Percentiles rank a stretch among this genome's conserved stretches.
These are phyloP conservation scores for Syngnathus rostellatus DNA, from an alignment of 2,797 vertebrate species.

Conservation along the genomic window DNA sequence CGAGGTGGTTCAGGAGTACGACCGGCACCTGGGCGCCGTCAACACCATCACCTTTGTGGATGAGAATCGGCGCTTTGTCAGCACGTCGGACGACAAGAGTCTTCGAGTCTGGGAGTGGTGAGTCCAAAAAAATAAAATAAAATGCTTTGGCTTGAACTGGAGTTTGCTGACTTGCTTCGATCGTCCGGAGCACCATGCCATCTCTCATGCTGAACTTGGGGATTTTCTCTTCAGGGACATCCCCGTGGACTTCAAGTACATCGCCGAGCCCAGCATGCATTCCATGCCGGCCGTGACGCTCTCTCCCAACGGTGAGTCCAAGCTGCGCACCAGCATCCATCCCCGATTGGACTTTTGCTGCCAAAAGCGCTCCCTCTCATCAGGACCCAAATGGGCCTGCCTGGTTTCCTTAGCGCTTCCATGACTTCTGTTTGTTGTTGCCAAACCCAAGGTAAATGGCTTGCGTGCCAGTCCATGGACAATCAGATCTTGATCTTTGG, in stretches of 20 bases:
- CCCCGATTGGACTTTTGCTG: too few relatives aligned
- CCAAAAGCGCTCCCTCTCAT: too few relatives aligned
- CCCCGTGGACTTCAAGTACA: conserved; percentile 99
- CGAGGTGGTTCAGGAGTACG: conserved; percentile 96
- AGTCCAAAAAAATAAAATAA: conserved; percentile 39
- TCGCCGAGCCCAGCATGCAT: conserved; percentile 98
- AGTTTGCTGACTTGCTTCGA: neutral
- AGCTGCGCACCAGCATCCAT: too few relatives aligned
- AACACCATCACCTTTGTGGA: conserved; percentile 99
- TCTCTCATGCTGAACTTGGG: conserved; percentile 16
- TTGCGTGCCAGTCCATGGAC: conserved; percentile 98
- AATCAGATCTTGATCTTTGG: conserved; percentile 99
- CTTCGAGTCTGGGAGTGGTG: conserved; percentile 98
- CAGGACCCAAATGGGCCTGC: too few relatives aligned
- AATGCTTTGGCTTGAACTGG: neutral
- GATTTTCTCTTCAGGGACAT: conserved; percentile 81
- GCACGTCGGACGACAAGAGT: conserved; percentile 97
- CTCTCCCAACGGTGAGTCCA: conserved; percentile 88
- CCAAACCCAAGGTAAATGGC: conserved; percentile 82
- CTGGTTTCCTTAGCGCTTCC: too few relatives aligned
- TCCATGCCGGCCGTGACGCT: conserved; percentile 98
- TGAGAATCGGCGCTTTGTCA: conserved; percentile 94
- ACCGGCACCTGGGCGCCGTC: conserved; percentile 95
- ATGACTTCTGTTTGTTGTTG: neutral
- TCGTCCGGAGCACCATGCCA: too few relatives aligned